phyloP scores from a whole-genome alignment of 2,888 invertebrate species.

The Gibbula magus region DNA sequence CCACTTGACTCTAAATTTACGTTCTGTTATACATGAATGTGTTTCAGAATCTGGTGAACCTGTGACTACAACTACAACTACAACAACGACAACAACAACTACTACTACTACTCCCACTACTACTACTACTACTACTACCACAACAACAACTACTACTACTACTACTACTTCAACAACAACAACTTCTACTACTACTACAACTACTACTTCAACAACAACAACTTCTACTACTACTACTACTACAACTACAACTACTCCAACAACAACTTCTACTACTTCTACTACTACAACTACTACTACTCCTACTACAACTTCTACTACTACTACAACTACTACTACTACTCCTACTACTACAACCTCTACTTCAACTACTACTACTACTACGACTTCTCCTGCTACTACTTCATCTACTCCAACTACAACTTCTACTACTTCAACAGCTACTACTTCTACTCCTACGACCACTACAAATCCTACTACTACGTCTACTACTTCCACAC shows the following conservation, averaged over 20 bases:
- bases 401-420: background rate
- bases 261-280: background rate
- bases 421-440: too few species aligned
- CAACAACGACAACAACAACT: background rate
- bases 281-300: too few species aligned
- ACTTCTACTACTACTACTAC: slow-evolving; percentile 16
- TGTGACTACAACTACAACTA: background rate
- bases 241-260: background rate
- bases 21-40: too few species aligned
- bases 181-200: background rate
- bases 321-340: background rate
- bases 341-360: slow-evolving; percentile 10
- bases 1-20: too few species aligned
- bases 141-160: background rate
- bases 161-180: background rate
- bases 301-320: background rate
- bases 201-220: background rate
- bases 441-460: too few species aligned
- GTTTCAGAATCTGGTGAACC: background rate
- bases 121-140: too few species aligned
- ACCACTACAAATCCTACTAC: too few species aligned
- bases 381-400: background rate
- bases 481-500: background rate
- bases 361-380: background rate
- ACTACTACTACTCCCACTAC: too few species aligned